Base-by-base conservation (phyloP, 2,113 vertebrate species). In the Callipepla squamata region DNA sequence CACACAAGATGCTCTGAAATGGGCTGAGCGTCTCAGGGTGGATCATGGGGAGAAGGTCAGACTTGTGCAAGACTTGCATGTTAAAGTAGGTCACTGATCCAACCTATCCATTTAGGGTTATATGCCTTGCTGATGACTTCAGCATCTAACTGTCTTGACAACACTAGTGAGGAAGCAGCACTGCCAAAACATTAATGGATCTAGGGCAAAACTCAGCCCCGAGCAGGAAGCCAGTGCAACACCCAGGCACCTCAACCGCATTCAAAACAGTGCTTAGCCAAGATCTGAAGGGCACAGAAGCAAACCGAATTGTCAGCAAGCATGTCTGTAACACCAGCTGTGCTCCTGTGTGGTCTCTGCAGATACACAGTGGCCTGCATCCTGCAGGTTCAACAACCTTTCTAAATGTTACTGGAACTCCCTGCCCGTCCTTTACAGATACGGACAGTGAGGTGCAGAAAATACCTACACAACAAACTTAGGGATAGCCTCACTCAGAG, bases 161-260 rank as follows among this genome's bases (percentile, higher is more conserved):
- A 1, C n/a, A 69, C 23, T 4, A 4, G 32, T 0, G 5, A 51
- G 80, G 77, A 7, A 25, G 53, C 25, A 0, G 36, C 1, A 6
- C 34, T 89, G 92, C 80, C 93, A 80, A 44, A 70, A 26, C 75
- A 62, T 55, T 1, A 3, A 42, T 16, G 92, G 87, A 34, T n/a
- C 75, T 80, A 44, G 87, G 92, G 85, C 93, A 91, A 77, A 47
- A 28, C 30, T 68, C 89, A 73, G 69, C 78, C 84, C 72, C 6
- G 3, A 66, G 88, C 79, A 65, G 75, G 84, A 30, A 80, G 69
- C 45, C 51, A 4, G 11, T 0, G 30, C 1, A 55, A 62, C 80
- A 38, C 65, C 79, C 66, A 48, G 61, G 44, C 42, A 38, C 80
- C 44, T 36, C 6, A 22, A 13, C 28, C 12, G 20, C 68, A 42